These are phyloP conservation scores for Brachionus calyciflorus DNA, from an alignment of 1,140 invertebrate species.

Conservation along the genomic window DNA sequence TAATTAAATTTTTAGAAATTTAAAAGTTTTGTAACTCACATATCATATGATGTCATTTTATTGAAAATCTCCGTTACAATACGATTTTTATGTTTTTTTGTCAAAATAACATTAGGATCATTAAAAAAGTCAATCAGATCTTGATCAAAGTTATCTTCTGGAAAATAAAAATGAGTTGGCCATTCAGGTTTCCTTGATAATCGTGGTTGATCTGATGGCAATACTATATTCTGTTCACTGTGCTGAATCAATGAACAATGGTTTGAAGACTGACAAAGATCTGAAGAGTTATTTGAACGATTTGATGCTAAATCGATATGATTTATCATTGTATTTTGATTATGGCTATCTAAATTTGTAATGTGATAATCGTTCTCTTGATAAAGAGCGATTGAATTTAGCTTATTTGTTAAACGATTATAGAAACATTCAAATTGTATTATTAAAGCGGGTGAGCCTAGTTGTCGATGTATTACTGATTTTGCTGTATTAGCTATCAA, in stretches of 20 bases:
- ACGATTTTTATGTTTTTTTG: not conserved
- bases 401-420: not conserved
- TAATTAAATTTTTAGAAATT: not conserved
- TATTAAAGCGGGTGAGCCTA: not conserved
- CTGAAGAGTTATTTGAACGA: not conserved
- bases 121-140: not conserved
- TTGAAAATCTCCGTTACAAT: not conserved
- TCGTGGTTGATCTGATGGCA: not conserved
- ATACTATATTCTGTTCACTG: not conserved
- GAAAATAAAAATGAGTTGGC: not conserved
- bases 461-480: not conserved
- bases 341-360: not conserved
- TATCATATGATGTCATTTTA: not conserved
- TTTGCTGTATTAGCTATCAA: not conserved
- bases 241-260: not conserved
- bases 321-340: not conserved
- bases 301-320: not conserved
- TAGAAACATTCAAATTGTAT: not conserved
- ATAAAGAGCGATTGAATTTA: not conserved
- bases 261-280: not conserved
- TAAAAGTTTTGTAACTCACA: not conserved
- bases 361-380: not conserved
- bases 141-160: not conserved
- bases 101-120: not conserved
- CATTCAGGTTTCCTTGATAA: not conserved